A percentile compares a stretch with the other conserved stretches of the same genome.
Evolutionary conservation across 2,888 invertebrate genomes (phyloP).

Genomic region (Clusia tigrina): DNA sequence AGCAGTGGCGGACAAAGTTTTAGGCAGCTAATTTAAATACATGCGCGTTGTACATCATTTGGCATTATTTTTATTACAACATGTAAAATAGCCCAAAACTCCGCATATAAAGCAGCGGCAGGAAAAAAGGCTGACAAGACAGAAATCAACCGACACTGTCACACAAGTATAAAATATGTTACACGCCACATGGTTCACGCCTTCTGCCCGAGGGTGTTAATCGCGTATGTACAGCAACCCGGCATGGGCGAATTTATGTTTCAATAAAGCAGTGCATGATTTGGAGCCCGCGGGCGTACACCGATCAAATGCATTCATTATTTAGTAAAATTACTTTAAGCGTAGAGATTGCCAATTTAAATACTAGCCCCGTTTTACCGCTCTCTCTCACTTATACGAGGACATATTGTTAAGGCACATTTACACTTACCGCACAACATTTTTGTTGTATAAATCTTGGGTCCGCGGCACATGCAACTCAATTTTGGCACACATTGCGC

Average conservation of each 20-base stretch:
- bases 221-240: conserved; percentile 47
- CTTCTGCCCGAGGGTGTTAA: conserved; percentile 52
- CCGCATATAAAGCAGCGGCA: neutral
- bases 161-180: conserved; percentile 48
- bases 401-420: too few relatives aligned
- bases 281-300: too few relatives aligned
- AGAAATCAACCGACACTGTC: conserved; percentile 12
- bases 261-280: neutral
- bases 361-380: too few relatives aligned
- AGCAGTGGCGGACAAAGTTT: conserved; percentile 41
- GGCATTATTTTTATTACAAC: conserved; percentile 7
- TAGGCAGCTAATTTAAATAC: conserved; percentile 43
- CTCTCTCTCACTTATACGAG: too few relatives aligned
- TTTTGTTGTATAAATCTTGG: too few relatives aligned
- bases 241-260: neutral
- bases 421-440: too few relatives aligned
- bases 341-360: too few relatives aligned
- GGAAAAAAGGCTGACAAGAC: conserved; percentile 15
- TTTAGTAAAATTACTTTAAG: too few relatives aligned
- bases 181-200: too few relatives aligned
- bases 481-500: neutral
- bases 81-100: neutral
- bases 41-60: neutral
- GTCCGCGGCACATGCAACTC: neutral
- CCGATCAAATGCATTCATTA: too few relatives aligned